Evolutionary conservation across 2,113 vertebrate genomes (phyloP).

Genomic region (Caracal caracal): DNA sequence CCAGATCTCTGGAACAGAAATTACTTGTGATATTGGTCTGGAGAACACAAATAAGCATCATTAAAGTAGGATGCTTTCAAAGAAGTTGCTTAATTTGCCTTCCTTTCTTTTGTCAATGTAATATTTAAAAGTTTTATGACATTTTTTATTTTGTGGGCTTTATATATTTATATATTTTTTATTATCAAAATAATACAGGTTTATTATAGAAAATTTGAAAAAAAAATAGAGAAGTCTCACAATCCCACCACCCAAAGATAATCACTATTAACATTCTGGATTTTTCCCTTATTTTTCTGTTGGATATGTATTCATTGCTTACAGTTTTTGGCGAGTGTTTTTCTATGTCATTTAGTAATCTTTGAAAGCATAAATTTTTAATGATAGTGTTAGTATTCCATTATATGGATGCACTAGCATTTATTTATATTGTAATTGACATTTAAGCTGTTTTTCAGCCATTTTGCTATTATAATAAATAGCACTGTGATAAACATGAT

Average conservation of each 20-base stretch:
- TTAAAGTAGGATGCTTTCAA: neutral
- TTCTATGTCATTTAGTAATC: neutral
- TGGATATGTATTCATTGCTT: neutral
- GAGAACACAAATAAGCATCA: neutral
- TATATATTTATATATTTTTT: neutral
- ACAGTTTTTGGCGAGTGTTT: neutral
- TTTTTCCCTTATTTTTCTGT: neutral
- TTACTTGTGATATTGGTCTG: neutral
- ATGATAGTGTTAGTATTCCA: neutral
- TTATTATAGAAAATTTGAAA: neutral
- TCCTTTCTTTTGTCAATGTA: neutral
- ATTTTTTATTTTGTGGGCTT: no score
- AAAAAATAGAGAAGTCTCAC: neutral
- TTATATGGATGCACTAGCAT: neutral
- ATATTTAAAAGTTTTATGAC: neutral
- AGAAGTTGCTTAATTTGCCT: neutral
- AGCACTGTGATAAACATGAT: neutral
- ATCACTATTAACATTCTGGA: neutral
- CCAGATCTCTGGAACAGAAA: neutral
- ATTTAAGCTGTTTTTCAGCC: neutral
- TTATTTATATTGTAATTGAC: neutral
- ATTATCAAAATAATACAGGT: neutral
- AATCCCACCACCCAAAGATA: neutral
- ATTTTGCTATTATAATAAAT: neutral
- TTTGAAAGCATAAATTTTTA: neutral